Conservation (phyloP, 1,140 invertebrate species). For the Acromyrmex charruanus region DNA sequence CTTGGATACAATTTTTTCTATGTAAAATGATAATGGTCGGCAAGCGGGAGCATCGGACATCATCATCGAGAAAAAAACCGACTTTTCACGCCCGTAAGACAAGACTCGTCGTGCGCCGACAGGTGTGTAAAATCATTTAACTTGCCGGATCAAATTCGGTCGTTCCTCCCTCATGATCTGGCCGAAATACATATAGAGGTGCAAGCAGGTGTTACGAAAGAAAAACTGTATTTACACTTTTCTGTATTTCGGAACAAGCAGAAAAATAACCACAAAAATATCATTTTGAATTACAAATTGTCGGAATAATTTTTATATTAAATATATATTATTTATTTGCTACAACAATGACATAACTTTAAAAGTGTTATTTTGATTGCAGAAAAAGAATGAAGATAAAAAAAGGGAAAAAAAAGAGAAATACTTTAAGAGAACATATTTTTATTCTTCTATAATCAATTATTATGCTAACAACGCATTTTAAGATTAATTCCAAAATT, state of each 20-base stretch:
- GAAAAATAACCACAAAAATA: not conserved
- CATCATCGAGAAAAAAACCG: slow-evolving; percentile 26
- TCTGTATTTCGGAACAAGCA: not conserved
- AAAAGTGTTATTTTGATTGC: no score
- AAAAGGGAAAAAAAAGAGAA: no score
- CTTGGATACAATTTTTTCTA: slow-evolving; percentile 30
- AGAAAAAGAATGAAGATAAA: no score
- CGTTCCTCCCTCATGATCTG: slow-evolving; percentile 23
- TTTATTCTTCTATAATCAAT: no score
- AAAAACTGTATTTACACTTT: not conserved
- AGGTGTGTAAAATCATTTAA: slow-evolving; percentile 58
- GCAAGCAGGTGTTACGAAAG: slow-evolving; percentile 22
- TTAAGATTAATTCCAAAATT: no score
- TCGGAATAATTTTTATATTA: not conserved
- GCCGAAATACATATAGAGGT: slow-evolving; percentile 47
- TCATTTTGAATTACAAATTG: slow-evolving; percentile 1
- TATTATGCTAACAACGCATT: no score
- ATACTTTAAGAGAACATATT: no score
- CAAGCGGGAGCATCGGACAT: not conserved
- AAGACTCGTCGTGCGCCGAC: slow-evolving; percentile 41
- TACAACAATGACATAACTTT: no score
- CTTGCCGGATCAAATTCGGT: slow-evolving; percentile 52
- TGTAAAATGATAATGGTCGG: slow-evolving; percentile 40
- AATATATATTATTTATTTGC: not conserved
- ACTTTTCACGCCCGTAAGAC: slow-evolving; percentile 53